phyloP scores from a whole-genome alignment of 2,797 vertebrate genomes.

The Ctenopoma kingsleyae region DNA sequence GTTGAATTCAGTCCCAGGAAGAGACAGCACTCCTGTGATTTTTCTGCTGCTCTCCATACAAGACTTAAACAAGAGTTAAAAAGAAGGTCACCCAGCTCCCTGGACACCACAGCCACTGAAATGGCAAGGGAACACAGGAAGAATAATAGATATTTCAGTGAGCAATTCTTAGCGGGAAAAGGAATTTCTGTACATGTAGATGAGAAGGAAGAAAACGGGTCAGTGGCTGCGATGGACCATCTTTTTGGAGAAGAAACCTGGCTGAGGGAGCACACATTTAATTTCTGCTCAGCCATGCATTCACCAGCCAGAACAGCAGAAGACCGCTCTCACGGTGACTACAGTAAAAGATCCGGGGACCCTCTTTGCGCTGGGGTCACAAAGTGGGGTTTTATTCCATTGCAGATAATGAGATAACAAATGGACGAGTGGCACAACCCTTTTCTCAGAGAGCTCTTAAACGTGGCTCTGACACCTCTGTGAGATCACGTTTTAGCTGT shows the following conservation, averaged over 20 bases:
- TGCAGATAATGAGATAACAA: constrained; percentile 77
- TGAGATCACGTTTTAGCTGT: constrained; percentile 55
- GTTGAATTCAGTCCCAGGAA: constrained; percentile 17
- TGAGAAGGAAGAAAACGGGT: constrained; percentile 73
- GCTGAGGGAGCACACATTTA: constrained; percentile 65
- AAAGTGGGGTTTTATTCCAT: constrained; percentile 56
- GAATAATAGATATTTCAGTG: constrained; percentile 76
- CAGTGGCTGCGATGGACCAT: constrained; percentile 57
- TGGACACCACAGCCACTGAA: constrained; percentile 35
- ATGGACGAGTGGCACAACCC: constrained; percentile 28
- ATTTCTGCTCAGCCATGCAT: constrained; percentile 78
- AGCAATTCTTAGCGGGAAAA: constrained; percentile 62
- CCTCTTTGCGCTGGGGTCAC: constrained; percentile 56
- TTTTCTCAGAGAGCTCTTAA: constrained; percentile 36
- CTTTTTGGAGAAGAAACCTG: constrained; percentile 56
- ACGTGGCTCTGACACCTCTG: constrained; percentile 55
- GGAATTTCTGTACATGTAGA: constrained; percentile 79
- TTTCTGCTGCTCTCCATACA: constrained; percentile 43
- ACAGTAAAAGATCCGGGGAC: constrained; percentile 22
- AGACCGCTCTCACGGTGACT: constrained; percentile 26
- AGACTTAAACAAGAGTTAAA: constrained; percentile 30
- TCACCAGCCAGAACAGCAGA: constrained; percentile 44
- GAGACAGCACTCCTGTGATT: constrained; percentile 11
- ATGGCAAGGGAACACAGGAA: constrained; percentile 55
- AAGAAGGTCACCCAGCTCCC: constrained; percentile 61